Evolutionary conservation across 2,113 vertebrate genomes (phyloP).

Genomic region (Dascyllus trimaculatus): DNA sequence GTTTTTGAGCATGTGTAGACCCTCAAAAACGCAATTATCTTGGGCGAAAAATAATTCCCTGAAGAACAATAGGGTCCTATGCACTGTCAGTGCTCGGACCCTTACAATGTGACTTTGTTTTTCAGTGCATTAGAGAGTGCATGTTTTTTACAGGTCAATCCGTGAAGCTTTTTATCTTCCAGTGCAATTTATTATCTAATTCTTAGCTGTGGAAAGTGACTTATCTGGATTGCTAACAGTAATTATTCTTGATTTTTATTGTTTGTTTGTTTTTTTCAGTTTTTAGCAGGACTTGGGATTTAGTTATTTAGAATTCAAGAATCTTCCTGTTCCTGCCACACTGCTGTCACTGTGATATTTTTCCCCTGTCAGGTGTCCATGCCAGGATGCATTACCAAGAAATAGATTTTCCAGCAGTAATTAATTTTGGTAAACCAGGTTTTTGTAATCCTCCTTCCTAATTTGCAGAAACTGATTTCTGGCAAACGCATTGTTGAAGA

Average conservation of each 20-base stretch:
- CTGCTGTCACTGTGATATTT: background rate
- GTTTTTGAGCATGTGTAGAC: too few relatives aligned
- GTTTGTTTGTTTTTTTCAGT: background rate
- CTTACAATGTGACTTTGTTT: background rate
- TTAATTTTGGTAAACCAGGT: background rate
- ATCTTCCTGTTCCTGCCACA: background rate
- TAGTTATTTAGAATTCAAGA: background rate
- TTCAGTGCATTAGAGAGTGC: background rate
- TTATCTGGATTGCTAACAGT: background rate
- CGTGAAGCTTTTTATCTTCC: background rate
- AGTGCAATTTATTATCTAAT: background rate
- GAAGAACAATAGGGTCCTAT: too few relatives aligned
- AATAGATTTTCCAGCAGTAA: background rate
- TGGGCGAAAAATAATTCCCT: too few relatives aligned
- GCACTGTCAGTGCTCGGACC: too few relatives aligned
- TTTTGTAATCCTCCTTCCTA: too few relatives aligned
- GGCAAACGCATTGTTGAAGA: too few relatives aligned
- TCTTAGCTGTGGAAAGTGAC: background rate
- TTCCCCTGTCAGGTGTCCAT: background rate
- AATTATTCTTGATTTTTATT: background rate
- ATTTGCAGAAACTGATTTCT: too few relatives aligned
- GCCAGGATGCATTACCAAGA: background rate
- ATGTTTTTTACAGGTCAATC: background rate
- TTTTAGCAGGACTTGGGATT: background rate
- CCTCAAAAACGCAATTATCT: too few relatives aligned